Conservation (phyloP, 2,113 vertebrate genomes). For the Atherinomorus stipes region DNA sequence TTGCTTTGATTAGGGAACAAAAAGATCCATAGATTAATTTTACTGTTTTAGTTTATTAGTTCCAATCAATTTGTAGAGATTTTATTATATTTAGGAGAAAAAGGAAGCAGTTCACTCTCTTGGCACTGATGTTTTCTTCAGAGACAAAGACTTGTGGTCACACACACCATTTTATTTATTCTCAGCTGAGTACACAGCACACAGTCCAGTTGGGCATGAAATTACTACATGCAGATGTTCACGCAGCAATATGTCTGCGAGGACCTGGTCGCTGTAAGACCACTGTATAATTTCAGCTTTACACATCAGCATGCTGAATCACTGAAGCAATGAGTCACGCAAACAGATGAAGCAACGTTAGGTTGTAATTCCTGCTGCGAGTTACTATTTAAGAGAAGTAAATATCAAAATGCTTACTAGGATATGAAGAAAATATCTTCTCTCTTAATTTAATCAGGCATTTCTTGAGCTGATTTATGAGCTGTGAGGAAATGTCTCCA, state of each 20-base stretch:
- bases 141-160: background rate
- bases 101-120: background rate
- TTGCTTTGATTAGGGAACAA: background rate
- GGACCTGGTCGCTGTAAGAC: background rate
- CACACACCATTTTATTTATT: background rate
- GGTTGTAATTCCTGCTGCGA: background rate
- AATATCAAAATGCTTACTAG: background rate
- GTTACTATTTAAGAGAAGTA: background rate
- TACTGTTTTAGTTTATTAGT: too few relatives aligned
- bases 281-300: background rate
- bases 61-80: too few relatives aligned
- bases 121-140: background rate
- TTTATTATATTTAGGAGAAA: background rate
- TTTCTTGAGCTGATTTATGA: too few relatives aligned
- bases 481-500: background rate
- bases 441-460: too few relatives aligned
- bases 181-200: background rate
- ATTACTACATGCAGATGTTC: constrained; percentile 1
- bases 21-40: background rate
- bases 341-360: background rate
- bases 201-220: background rate
- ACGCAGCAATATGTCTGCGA: background rate
- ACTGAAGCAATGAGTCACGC: background rate
- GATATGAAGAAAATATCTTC: too few relatives aligned
- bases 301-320: background rate